A percentile compares a stretch with the other conserved stretches of the same genome.
These are phyloP conservation scores for Oopsacas minuta DNA, from an alignment of 37 sponge, comb jelly and placozoan species.

Conservation along the genomic window DNA sequence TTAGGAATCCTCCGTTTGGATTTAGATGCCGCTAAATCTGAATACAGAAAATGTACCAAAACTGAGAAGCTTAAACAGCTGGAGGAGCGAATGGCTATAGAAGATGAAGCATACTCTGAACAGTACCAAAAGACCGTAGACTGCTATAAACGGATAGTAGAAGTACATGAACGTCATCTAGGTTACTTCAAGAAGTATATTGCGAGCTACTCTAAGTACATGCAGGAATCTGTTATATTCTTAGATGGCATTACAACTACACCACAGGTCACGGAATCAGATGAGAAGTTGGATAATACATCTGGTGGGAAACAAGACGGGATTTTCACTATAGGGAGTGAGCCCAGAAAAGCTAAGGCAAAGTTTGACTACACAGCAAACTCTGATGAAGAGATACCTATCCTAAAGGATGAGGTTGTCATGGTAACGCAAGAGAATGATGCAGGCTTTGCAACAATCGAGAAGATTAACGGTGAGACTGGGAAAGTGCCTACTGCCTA, in stretches of 20 bases:
- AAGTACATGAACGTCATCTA: background rate
- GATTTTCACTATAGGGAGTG: background rate
- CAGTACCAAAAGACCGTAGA: conserved; percentile 1
- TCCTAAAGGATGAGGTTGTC: conserved; percentile 2
- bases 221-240: background rate
- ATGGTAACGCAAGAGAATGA: conserved; percentile 17
- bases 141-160: conserved; percentile 10
- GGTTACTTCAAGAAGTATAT: background rate
- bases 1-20: background rate
- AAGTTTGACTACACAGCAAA: background rate
- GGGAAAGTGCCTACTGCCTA: conserved; percentile 2
- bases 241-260: background rate
- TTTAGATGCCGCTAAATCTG: background rate
- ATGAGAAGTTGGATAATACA: background rate
- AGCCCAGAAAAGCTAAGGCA: background rate
- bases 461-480: background rate
- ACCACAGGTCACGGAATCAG: background rate
- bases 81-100: background rate
- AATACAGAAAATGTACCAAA: background rate
- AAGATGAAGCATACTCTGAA: background rate
- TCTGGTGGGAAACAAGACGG: background rate
- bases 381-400: background rate
- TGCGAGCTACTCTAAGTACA: conserved; percentile 1
- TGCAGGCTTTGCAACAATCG: background rate
- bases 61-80: background rate